These are phyloP conservation scores for Cossypha dichroa DNA, from an alignment of 2,797 vertebrate species.

Conservation along the genomic window DNA sequence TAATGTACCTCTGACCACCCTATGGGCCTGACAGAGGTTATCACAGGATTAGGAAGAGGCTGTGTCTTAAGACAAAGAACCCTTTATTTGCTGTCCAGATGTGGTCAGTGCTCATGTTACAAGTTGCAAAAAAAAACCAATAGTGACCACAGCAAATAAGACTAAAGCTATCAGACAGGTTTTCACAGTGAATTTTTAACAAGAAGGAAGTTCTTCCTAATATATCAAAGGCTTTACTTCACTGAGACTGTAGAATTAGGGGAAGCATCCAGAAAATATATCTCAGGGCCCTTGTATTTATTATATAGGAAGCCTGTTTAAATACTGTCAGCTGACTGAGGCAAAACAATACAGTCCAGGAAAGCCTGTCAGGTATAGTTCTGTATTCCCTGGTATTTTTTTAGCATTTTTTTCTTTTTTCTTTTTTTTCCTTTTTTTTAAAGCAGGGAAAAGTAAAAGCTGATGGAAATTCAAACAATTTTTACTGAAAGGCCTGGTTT, in stretches of 20 bases:
- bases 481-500: background rate
- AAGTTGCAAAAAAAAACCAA: background rate
- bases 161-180: background rate
- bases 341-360: conserved; percentile 1
- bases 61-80: background rate
- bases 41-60: background rate
- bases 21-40: background rate
- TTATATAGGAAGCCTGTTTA: conserved; percentile 58
- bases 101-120: background rate
- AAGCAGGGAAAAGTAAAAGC: background rate
- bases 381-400: conserved; percentile 2
- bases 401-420: background rate
- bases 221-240: background rate
- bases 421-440: background rate
- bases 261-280: conserved; percentile 35
- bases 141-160: background rate
- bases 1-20: background rate
- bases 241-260: background rate
- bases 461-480: background rate
- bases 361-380: background rate
- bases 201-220: background rate
- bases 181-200: background rate
- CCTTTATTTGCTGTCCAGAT: background rate
- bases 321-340: conserved; percentile 37
- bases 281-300: conserved; percentile 46